Conservation (phyloP, 2,797 vertebrate genomes). For the Vultur gryphus region DNA sequence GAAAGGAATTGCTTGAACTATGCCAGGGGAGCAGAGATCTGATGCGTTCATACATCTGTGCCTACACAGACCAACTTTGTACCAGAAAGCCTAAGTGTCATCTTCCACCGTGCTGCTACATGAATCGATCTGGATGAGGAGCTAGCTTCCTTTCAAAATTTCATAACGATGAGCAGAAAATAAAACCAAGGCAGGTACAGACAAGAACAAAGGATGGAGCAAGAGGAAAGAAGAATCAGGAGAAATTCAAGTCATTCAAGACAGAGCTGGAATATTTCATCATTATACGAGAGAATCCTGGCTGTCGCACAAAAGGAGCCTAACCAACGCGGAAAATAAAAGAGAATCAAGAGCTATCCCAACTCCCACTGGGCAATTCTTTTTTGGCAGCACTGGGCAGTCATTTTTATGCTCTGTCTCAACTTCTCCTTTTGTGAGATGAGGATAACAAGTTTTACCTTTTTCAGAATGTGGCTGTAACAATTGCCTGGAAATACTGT, state of each 20-base stretch:
- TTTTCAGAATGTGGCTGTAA: neutral
- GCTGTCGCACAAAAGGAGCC: neutral
- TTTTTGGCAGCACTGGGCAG: neutral
- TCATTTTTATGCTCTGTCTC: neutral
- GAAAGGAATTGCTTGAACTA: neutral
- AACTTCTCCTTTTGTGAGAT: neutral
- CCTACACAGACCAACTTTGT: neutral
- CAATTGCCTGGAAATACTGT: neutral
- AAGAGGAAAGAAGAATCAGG: neutral
- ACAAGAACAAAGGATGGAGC: constrained; percentile 25
- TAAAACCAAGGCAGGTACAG: neutral
- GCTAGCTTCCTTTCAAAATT: neutral
- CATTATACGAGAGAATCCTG: neutral
- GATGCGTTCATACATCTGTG: neutral
- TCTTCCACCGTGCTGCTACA: neutral
- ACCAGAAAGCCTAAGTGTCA: neutral
- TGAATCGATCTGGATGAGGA: neutral
- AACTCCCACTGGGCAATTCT: neutral
- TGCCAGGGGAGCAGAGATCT: neutral
- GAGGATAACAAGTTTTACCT: constrained; percentile 22
- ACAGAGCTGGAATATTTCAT: neutral
- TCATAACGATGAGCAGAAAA: neutral
- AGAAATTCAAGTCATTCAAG: constrained; percentile 8
- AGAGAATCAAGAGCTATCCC: neutral
- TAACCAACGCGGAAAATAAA: neutral